Conservation (phyloP, 1,140 invertebrate species). For the Anoplophora glabripennis region DNA sequence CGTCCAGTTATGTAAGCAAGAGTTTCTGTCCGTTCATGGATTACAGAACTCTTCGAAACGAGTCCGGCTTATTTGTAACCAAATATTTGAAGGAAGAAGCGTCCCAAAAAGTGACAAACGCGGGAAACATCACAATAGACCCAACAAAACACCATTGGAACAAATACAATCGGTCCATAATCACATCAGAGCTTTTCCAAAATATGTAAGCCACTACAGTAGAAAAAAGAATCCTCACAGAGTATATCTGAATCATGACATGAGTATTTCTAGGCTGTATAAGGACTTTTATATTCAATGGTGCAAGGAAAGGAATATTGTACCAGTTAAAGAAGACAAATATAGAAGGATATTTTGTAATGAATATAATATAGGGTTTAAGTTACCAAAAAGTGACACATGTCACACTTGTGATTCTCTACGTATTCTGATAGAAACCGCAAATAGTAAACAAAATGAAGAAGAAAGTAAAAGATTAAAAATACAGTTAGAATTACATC, state of each 20-base stretch:
- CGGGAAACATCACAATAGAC: no score
- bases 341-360: constrained; percentile 19
- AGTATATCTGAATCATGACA: background rate
- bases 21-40: no score
- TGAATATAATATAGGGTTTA: constrained; percentile 23
- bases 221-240: background rate
- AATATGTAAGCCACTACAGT: constrained; percentile 8
- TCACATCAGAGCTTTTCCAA: background rate
- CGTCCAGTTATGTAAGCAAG: no score
- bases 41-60: no score
- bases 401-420: constrained; percentile 17
- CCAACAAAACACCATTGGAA: no score
- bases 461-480: no score
- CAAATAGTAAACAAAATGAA: no score
- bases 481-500: background rate
- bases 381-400: constrained; percentile 19
- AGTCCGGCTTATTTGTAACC: no score
- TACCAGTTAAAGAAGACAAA: constrained; percentile 14
- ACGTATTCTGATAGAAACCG: no score
- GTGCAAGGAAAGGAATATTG: constrained; percentile 11
- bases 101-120: no score
- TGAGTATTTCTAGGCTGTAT: constrained; percentile 1
- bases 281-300: constrained; percentile 19
- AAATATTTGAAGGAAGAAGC: no score
- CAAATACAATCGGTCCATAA: no score